Base-by-base conservation (phyloP, 2,113 vertebrate genomes). In the Eurypyga helias region DNA sequence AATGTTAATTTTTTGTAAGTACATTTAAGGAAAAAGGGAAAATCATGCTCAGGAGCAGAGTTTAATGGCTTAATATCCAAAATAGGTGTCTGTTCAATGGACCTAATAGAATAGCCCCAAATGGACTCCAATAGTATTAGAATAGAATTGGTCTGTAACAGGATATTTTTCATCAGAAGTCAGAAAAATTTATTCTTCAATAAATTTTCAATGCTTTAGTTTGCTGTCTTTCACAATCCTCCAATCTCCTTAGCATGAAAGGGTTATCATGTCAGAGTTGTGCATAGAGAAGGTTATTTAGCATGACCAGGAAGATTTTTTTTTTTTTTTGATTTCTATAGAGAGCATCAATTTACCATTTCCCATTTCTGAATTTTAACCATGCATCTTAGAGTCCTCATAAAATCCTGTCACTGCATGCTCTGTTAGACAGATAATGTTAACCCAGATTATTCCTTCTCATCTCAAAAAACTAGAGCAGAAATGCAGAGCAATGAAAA, bases 21-120 rank as follows among this genome's bases (percentile, higher is more conserved):
- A 23, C 18, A 21, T 93, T 96, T 93, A 87, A 82, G 3, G 10
- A 54, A 73, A 93, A 85, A 92, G 24, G 24, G 70, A 88, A 95
- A 87, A 31, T 89, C 33, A 26, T 76, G 7, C 80, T 95, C 45
- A 71, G 62, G 64, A 79, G 94, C 6, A 28, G n/a, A 76, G 11
- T 83, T 21, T 87, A 96, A 96, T 92, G 67, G 69, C 60, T 86
- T 92, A 91, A 93, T 81, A 76, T 36, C 78, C 29, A 92, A 71
- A 64, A 64, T 51, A 90, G 7, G 17, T 62, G 45, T 83, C 33
- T 97, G 48, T 55, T 96, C 38, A 78, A 54, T 54, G 12, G 45
- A 45, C 49, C 62, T 93, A 86, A 67, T 12, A 92, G 34, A 97
- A 90, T 31, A 94, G 51, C 17, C 57, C 92, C 90, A 91, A 80